Evolutionary conservation across 1,140 invertebrate genomes (phyloP).

Genomic region (Brachionus paranguensis): DNA sequence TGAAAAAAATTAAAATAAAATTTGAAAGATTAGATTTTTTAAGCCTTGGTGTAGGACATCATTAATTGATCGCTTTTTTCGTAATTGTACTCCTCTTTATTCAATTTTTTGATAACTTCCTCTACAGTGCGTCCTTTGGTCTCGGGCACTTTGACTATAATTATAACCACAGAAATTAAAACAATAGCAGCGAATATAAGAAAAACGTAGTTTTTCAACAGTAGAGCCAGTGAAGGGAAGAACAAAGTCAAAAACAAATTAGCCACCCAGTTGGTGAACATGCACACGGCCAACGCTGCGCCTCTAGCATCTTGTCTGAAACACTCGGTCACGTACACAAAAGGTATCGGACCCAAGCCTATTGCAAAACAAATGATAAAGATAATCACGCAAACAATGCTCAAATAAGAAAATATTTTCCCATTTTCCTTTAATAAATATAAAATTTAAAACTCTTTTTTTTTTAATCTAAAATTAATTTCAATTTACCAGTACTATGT

Average conservation of each 20-base stretch:
- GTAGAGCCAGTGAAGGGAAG: slow-evolving; percentile 48
- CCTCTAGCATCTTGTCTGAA: slow-evolving; percentile 93
- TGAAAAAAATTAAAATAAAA: neutral
- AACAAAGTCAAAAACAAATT: slow-evolving; percentile 42
- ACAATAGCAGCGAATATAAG: slow-evolving; percentile 55
- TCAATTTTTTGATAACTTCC: slow-evolving; percentile 66
- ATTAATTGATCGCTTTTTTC: neutral
- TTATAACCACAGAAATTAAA: slow-evolving; percentile 45
- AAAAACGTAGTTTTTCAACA: slow-evolving; percentile 64
- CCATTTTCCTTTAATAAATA: slow-evolving; percentile 43
- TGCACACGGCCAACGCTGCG: slow-evolving; percentile 82
- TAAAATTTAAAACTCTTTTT: neutral
- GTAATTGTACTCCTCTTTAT: neutral
- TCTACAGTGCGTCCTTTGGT: slow-evolving; percentile 97
- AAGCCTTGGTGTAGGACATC: neutral
- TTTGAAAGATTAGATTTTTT: neutral
- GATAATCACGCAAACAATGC: slow-evolving; percentile 68
- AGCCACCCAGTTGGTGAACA: slow-evolving; percentile 42
- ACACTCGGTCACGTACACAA: slow-evolving; percentile 84
- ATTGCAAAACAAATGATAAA: slow-evolving; percentile 86
- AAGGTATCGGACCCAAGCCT: slow-evolving; percentile 77
- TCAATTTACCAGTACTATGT: neutral
- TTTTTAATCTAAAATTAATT: no score
- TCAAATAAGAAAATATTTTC: slow-evolving; percentile 78
- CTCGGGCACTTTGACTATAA: slow-evolving; percentile 69